Conservation (phyloP, 2,888 invertebrate species). For the Panzeria rudis region DNA sequence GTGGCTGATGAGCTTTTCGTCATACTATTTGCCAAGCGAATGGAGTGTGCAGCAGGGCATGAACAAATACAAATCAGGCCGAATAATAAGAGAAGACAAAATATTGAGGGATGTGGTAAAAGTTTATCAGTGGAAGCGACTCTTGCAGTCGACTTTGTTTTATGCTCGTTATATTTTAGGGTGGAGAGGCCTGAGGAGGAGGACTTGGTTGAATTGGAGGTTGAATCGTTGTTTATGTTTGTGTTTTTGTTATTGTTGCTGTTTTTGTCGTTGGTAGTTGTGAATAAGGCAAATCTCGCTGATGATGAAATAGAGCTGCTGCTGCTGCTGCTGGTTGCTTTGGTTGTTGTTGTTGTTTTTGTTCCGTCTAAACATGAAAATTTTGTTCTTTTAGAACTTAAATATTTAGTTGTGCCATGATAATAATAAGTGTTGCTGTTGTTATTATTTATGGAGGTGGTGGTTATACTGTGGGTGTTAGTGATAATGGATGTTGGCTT, state of each 20-base stretch:
- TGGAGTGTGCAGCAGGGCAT: slow-evolving; percentile 73
- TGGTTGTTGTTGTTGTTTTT: slow-evolving; percentile 53
- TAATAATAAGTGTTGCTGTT: slow-evolving; percentile 37
- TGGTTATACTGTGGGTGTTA: slow-evolving; percentile 7
- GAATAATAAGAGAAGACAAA: slow-evolving; percentile 21
- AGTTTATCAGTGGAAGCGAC: background rate
- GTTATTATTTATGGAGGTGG: slow-evolving; percentile 26
- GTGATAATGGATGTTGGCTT: slow-evolving; percentile 29
- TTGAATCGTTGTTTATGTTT: slow-evolving; percentile 51
- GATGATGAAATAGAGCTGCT: slow-evolving; percentile 35
- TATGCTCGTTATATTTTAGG: background rate
- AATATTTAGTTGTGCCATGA: slow-evolving; percentile 44
- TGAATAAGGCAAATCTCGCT: slow-evolving; percentile 60
- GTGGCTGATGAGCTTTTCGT: slow-evolving; percentile 78
- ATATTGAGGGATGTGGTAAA: slow-evolving; percentile 26
- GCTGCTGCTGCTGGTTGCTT: slow-evolving; percentile 19
- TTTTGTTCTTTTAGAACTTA: slow-evolving; percentile 68
- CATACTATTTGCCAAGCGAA: slow-evolving; percentile 79
- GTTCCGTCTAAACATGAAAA: slow-evolving; percentile 31
- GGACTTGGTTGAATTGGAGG: slow-evolving; percentile 22
- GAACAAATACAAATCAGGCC: slow-evolving; percentile 73
- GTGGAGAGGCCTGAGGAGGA: slow-evolving; percentile 6
- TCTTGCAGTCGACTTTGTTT: slow-evolving; percentile 3
- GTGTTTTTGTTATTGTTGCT: slow-evolving; percentile 41
- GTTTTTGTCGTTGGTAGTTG: slow-evolving; percentile 39